Conservation (phyloP, 2,113 vertebrate species). For the Eulemur macaco region DNA sequence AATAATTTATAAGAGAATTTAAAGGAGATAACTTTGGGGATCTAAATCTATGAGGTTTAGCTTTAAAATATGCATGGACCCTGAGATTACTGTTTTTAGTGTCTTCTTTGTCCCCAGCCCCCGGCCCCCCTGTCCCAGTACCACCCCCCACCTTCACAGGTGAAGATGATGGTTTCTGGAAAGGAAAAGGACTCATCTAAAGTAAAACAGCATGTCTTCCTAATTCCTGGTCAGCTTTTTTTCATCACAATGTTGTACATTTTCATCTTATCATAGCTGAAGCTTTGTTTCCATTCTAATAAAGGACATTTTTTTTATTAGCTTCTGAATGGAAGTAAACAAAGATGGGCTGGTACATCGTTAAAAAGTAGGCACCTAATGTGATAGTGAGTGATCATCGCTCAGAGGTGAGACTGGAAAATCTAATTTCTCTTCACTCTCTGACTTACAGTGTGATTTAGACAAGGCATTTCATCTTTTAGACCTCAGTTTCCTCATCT, state of each 20-base stretch:
- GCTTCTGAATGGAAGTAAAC: not conserved
- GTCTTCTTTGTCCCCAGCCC: not conserved
- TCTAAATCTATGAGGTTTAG: not conserved
- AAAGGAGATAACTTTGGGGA: not conserved
- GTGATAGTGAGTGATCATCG: not conserved
- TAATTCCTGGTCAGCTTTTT: not conserved
- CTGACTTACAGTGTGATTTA: not conserved
- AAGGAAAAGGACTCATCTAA: not conserved
- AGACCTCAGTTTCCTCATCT: not conserved
- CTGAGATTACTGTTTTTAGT: not conserved
- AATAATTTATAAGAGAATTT: not conserved
- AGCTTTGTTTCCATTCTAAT: not conserved
- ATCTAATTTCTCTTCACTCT: not conserved
- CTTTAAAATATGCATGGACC: not conserved
- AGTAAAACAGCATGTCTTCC: not conserved
- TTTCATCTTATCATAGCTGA: not conserved
- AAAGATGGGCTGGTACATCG: not conserved
- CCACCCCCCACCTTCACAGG: not conserved
- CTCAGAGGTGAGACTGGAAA: not conserved
- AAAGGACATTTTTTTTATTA: not conserved
- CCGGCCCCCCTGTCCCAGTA: not conserved
- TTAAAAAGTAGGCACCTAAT: not conserved
- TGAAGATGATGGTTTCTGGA: not conserved
- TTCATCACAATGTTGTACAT: not conserved
- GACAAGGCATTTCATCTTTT: not conserved